A percentile compares a stretch with the other conserved stretches of the same genome.
Conservation (phyloP, 2,888 invertebrate species). For the Caenorhabditis japonica region DNA sequence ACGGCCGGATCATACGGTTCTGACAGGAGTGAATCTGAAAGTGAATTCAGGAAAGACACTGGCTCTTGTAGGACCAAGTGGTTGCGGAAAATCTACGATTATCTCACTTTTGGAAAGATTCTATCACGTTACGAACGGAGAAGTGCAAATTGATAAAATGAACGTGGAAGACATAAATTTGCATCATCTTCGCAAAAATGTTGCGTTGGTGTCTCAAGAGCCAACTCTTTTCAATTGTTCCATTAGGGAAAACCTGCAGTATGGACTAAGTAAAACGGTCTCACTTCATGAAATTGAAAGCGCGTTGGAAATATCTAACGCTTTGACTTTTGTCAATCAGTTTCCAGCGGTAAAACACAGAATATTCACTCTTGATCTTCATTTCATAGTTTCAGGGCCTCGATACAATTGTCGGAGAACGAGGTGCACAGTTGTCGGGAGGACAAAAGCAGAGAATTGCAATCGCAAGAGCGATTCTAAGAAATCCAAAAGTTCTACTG, state of each 20-base stretch:
- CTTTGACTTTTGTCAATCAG: constrained; percentile 78
- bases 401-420: constrained; percentile 78
- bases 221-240: constrained; percentile 78
- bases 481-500: constrained; percentile 45
- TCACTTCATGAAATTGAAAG: constrained; percentile 53
- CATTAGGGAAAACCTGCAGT: constrained; percentile 57
- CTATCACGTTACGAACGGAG: constrained; percentile 85
- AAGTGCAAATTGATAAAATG: constrained; percentile 79
- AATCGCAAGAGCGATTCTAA: constrained; percentile 77
- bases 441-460: constrained; percentile 79
- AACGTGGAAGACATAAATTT: constrained; percentile 69
- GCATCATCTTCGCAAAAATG: constrained; percentile 76
- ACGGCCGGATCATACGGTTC: constrained; percentile 75
- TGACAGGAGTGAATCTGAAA: constrained; percentile 77
- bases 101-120: constrained; percentile 83
- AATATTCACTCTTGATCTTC: constrained; percentile 69
- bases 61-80: constrained; percentile 78
- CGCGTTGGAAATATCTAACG: constrained; percentile 78
- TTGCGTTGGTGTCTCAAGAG: constrained; percentile 78
- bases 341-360: constrained; percentile 76
- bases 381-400: constrained; percentile 63
- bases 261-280: constrained; percentile 4
- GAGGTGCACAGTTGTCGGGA: constrained; percentile 78
- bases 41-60: constrained; percentile 77
- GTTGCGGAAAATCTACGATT: constrained; percentile 78